phyloP scores from a whole-genome alignment of 2,888 invertebrate genomes.

The Tipula helvola region DNA sequence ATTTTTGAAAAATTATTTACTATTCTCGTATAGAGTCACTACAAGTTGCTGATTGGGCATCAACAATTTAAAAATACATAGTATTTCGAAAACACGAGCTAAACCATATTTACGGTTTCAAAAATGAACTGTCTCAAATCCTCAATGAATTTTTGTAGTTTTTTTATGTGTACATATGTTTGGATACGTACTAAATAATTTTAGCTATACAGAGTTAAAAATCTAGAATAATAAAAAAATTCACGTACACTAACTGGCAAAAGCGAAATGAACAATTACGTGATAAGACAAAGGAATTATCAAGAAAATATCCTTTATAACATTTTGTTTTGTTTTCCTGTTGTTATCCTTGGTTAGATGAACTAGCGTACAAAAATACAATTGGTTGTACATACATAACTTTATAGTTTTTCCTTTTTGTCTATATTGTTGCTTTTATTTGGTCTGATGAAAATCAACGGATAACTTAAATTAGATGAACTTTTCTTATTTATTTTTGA shows the following conservation, averaged over 20 bases:
- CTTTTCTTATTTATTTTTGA: not conserved
- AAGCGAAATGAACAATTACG: not conserved
- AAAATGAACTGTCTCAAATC: not conserved
- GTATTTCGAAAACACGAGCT: not conserved
- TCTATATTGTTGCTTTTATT: not conserved
- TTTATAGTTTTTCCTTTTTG: not conserved
- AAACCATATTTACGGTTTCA: not conserved
- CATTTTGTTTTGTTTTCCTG: not conserved
- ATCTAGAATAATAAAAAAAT: not conserved
- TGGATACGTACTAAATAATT: not conserved
- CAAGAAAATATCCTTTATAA: not conserved
- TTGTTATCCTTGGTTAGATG: not conserved
- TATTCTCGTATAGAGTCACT: too few relatives aligned
- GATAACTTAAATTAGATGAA: not conserved
- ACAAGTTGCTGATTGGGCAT: too few relatives aligned
- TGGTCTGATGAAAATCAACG: not conserved
- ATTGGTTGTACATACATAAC: not conserved
- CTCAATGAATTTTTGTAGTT: not conserved
- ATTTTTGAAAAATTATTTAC: not conserved
- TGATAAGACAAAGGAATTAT: not conserved
- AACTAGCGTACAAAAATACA: not conserved
- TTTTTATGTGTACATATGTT: too few relatives aligned
- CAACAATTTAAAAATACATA: not conserved
- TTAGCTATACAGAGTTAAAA: not conserved
- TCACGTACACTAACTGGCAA: not conserved